Percentiles rank a stretch among this genome's conserved stretches.
phyloP scores from a whole-genome alignment of 2,113 vertebrate genomes.

The Mastomys coucha region DNA sequence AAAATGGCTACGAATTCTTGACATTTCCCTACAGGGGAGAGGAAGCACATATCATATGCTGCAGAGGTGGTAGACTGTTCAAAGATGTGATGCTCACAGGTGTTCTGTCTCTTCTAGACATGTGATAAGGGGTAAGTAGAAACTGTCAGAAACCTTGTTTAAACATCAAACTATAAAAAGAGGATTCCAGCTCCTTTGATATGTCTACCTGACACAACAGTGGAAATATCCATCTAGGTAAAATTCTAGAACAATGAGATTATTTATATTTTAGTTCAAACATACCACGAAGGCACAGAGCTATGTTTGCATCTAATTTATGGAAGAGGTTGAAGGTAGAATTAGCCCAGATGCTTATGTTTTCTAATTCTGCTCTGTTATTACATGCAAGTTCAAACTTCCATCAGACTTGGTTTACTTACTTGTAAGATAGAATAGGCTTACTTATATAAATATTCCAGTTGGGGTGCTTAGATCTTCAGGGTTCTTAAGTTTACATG shows the following conservation, averaged over 20 bases:
- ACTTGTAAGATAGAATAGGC: neutral
- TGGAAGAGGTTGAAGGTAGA: neutral
- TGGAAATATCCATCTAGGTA: neutral
- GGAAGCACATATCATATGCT: neutral
- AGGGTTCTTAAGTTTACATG: neutral
- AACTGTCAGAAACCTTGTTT: conserved; percentile 8
- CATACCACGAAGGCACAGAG: neutral
- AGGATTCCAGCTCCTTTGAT: neutral
- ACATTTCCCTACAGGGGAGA: conserved; percentile 66
- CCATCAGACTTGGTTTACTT: neutral
- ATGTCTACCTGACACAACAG: neutral
- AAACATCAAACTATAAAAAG: neutral
- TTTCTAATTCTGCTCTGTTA: neutral
- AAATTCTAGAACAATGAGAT: neutral
- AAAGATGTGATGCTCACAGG: conserved; percentile 40
- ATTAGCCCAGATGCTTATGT: neutral
- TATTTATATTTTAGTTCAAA: neutral
- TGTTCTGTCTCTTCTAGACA: conserved; percentile 11
- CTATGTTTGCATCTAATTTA: neutral
- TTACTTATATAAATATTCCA: neutral
- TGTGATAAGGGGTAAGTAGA: conserved; percentile 12
- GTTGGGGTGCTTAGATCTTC: neutral
- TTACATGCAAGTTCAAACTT: neutral
- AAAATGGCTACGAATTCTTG: conserved; percentile 67
- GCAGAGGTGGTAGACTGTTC: conserved; percentile 43